Base-by-base conservation (phyloP, 2,888 invertebrate genomes). In the Ellobium chinense region DNA sequence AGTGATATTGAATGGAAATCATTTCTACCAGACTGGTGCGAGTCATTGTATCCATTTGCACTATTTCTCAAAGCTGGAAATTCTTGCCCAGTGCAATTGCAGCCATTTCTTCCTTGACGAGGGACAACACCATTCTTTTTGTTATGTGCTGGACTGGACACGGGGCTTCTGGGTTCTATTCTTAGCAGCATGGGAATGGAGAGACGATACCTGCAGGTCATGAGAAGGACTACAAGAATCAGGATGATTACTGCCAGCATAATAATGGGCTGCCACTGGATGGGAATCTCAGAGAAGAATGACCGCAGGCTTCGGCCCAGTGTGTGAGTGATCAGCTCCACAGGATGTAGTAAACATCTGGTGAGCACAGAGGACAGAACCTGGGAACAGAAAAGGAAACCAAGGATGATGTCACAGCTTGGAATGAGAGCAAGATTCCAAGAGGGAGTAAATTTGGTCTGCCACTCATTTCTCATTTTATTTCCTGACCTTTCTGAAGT, bases 181-280 rank as follows among this genome's bases (percentile, higher is more conserved):
- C 83, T 86, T n/a, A 89, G 72, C 24, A 90, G 54, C 24, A 88
- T 80, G 0, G 90, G 90, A 12, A 89, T 58, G 29, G 84, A 83
- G 37, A 91, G 74, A 36, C 88, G 81, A 62, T 90, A 91, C 9
- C 88, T 82, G 78, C 85, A 90, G n/a, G 78, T 46, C 87, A 90
- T 86, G 27, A 91, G 54, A 2, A 90, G 24, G 3, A 86, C 37
- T 1, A 88, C 31, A 1, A 87, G 29, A 1, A 84, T 62, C 24
- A 83, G 31, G 9, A 84, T 18, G 12, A 84, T n/a, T 0, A 87
- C 77, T 24, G 85, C 62, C 31, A 87, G 60, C 36, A 90, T 78
- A 80, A 91, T 82, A 0, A 89, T 34, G 7, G 89, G 91, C 73
- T 91, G 91, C 90, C 90, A 91, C 72, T 85, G 90, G 24, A 82